A percentile compares a stretch with the other conserved stretches of the same genome.
Evolutionary conservation across 2,113 vertebrate species (phyloP).

Genomic region (Furnarius figulus): DNA sequence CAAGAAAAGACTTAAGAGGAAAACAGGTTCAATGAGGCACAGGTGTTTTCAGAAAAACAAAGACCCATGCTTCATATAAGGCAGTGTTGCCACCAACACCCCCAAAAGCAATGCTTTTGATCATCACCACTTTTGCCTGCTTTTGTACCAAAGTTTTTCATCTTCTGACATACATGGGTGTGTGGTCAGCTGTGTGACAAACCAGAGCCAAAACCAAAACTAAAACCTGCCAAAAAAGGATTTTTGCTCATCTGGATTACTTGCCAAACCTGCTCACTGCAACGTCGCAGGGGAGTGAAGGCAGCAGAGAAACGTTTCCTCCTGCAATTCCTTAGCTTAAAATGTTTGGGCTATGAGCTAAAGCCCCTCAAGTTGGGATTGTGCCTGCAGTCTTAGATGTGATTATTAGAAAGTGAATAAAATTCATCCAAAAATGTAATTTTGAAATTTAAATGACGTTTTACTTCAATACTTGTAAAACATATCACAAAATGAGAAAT

Average conservation of each 20-base stretch:
- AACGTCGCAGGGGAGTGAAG: accelerated
- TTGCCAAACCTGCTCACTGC: background rate
- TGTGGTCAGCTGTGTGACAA: accelerated
- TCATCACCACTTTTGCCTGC: background rate
- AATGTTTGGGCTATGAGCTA: background rate
- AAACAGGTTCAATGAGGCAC: background rate
- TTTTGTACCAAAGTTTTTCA: background rate
- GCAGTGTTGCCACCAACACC: background rate
- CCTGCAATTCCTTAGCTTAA: background rate
- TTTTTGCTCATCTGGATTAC: background rate
- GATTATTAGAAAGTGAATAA: background rate
- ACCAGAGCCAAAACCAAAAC: background rate
- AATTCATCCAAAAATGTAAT: background rate
- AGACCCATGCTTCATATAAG: background rate
- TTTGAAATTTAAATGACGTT: background rate
- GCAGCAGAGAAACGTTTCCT: background rate
- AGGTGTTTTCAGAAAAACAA: background rate
- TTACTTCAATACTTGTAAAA: background rate
- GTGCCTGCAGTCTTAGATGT: background rate
- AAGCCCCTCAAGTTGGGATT: background rate
- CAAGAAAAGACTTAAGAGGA: background rate
- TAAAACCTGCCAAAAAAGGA: background rate
- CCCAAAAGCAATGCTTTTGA: background rate
- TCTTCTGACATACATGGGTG: background rate
- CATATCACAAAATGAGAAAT: background rate